phyloP scores from a whole-genome alignment of 64 coral and sea anemone genomes.

The Actinia tenebrosa region DNA sequence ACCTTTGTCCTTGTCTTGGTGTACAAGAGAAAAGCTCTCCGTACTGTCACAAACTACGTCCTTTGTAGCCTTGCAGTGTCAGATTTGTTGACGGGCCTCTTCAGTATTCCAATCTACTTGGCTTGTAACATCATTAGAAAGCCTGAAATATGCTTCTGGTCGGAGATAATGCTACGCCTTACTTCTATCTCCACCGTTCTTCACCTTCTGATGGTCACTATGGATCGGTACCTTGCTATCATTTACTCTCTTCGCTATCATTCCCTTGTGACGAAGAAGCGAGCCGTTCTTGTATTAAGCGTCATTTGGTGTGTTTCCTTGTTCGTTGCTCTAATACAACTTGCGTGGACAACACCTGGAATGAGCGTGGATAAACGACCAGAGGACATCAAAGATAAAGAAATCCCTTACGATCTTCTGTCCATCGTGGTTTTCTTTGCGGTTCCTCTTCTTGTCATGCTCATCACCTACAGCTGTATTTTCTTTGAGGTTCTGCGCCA shows the following conservation, averaged over 20 bases:
- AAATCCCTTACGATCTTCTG: conserved; percentile 30
- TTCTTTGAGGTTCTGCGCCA: conserved; percentile 62
- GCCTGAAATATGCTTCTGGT: conserved; percentile 17
- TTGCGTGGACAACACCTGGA: conserved; percentile 31
- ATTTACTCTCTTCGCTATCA: conserved; percentile 56
- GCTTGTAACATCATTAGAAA: conserved; percentile 41
- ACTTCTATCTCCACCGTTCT: conserved; percentile 50
- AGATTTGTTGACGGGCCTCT: conserved; percentile 48
- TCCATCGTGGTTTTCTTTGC: conserved; percentile 45
- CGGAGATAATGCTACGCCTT: conserved; percentile 30
- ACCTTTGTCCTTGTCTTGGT: conserved; percentile 47
- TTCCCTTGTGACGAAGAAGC: conserved; percentile 38
- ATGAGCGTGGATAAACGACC: conserved; percentile 10
- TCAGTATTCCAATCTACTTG: conserved; percentile 49
- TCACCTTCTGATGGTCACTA: conserved; percentile 65
- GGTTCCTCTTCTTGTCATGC: conserved; percentile 59
- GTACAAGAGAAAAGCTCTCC: conserved; percentile 12
- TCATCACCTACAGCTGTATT: conserved; percentile 55
- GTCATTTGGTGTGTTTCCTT: conserved; percentile 36
- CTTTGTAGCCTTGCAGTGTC: conserved; percentile 64
- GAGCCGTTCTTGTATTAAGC: conserved; percentile 21
- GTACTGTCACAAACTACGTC: conserved; percentile 71
- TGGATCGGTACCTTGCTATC: conserved; percentile 74
- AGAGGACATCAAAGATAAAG: conserved; percentile 1
- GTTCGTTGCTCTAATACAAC: conserved; percentile 36